phyloP scores from a whole-genome alignment of 2,888 invertebrate genomes.

The Penaeus monodon region DNA sequence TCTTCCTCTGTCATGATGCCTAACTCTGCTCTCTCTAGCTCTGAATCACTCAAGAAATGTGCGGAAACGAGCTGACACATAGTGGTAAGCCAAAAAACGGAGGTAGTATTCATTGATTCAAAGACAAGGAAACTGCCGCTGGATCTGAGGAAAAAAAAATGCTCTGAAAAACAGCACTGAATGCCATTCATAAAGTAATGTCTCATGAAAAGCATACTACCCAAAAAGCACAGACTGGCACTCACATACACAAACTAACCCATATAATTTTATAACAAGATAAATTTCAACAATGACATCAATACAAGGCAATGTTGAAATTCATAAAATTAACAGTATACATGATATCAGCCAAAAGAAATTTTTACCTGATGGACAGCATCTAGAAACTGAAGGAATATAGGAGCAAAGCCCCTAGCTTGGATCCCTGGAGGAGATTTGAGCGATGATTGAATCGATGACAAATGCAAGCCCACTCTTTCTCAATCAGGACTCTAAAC shows the following conservation, averaged over 20 bases:
- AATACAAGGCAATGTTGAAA: too few relatives aligned
- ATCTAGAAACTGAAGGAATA: constrained; percentile 96
- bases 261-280: too few relatives aligned
- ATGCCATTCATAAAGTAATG: too few relatives aligned
- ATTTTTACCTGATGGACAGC: constrained; percentile 86
- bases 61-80: constrained; percentile 93
- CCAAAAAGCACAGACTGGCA: too few relatives aligned
- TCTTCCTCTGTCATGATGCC: constrained; percentile 89
- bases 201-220: too few relatives aligned
- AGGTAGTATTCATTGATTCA: constrained; percentile 97
- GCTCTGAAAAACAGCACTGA: too few relatives aligned
- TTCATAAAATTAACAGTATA: not conserved
- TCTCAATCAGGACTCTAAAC: constrained; percentile 91
- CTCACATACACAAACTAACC: too few relatives aligned
- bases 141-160: constrained; percentile 77
- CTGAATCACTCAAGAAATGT: constrained; percentile 95
- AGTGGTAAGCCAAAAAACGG: constrained; percentile 95
- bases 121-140: constrained; percentile 92
- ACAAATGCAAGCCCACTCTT: constrained; percentile 97
- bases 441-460: constrained; percentile 94
- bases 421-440: constrained; percentile 84
- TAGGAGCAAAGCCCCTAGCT: constrained; percentile 91
- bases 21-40: constrained; percentile 89
- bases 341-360: not conserved
- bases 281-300: too few relatives aligned